phyloP scores from a whole-genome alignment of 2,113 vertebrate species.

The Myotis lucifugus region DNA sequence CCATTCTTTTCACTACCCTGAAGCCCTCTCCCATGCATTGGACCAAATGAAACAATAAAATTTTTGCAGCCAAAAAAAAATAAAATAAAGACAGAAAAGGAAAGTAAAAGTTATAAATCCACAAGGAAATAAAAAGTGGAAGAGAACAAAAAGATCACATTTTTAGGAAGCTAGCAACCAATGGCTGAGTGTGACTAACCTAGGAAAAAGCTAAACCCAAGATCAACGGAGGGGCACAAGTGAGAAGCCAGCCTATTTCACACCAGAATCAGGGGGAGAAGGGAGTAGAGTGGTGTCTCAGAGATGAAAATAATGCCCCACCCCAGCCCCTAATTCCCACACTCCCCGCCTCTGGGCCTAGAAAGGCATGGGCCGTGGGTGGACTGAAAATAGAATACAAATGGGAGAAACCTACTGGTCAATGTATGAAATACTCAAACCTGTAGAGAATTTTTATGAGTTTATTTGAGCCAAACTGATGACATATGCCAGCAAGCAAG shows the following conservation, averaged over 20 bases:
- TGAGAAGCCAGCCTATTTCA: background rate
- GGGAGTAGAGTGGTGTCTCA: background rate
- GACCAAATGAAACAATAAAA: no score
- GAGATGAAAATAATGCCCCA: background rate
- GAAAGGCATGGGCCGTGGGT: background rate
- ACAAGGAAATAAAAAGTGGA: background rate
- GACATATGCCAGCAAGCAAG: background rate
- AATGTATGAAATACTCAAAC: background rate
- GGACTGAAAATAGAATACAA: background rate
- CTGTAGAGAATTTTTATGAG: background rate
- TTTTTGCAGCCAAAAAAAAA: no score
- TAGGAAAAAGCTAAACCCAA: background rate
- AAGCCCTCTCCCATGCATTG: no score
- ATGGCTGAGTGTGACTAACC: background rate
- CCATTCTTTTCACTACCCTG: no score
- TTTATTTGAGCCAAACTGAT: background rate
- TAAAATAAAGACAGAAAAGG: background rate
- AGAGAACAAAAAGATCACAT: background rate
- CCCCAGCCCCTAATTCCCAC: background rate
- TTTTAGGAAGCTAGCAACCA: background rate
- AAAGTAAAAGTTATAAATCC: slow-evolving; percentile 21
- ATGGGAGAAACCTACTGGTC: background rate
- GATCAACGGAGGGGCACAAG: background rate
- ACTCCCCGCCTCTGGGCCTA: background rate
- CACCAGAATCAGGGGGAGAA: background rate